Evolutionary conservation across 2,797 vertebrate genomes (phyloP), one percentile per base, ranked within the genome.

Genomic region (Alfaro cultratus): DNA sequence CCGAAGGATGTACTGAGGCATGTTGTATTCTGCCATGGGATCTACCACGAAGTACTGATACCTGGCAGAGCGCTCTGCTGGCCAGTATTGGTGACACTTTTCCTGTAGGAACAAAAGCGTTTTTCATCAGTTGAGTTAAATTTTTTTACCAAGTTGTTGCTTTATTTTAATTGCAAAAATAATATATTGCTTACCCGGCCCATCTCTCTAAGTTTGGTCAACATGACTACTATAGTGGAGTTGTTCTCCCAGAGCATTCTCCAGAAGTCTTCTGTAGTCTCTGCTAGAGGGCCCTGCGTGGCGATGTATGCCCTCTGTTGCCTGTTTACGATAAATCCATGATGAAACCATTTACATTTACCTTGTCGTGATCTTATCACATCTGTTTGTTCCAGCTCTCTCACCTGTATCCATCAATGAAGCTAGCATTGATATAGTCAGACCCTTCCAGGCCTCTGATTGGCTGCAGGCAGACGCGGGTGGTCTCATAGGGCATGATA

Each of bases 21-120:
- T 99, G 95, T 98, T 99, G 94, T 99, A 99, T 75, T 99, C 98
- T 0, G 98, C 98, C 98, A 99, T 99, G 18, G 98, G 98, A 79
- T 99, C 98, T 79, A 99, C 98, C 21, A 99, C 98, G 0, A 99
- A 99, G 94, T 99, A 99, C 95, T 99, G 98, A 93, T 99, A 99
- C 53, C 98, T 96, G 57, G 98, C 98, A 0, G 98, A 99, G 75
- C 98, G 97, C 93, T 99, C 98, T 0, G 98, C 98, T 0, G 98
- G 98, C 98, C 98, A 99, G 91, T 99, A 99, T 91, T 99, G 98
- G 70, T 99, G 98, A 92, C 98, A 99, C 88, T 99, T 99, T 85
- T 99, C 98, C 98, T 99, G 95, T 45, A 26, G 12, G n/a, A 77
- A 31, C 2, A 76, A 26, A 80, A 46, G 6, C 0, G 3, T 67